These are phyloP conservation scores for Clarias macrocephalus DNA, from an alignment of 2,113 vertebrate genomes.

Conservation along the genomic window DNA sequence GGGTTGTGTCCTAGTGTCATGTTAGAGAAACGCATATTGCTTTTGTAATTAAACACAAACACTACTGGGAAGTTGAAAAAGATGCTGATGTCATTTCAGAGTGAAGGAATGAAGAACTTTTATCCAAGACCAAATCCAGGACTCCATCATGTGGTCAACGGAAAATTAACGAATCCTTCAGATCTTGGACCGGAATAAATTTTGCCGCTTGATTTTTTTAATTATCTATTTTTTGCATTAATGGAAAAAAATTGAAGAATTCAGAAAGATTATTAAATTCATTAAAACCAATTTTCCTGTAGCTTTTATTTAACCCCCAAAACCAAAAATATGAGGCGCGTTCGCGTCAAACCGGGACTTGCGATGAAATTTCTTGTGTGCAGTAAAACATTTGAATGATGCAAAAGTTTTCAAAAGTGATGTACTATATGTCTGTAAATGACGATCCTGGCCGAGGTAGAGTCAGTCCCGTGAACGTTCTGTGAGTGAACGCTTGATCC, in stretches of 20 bases:
- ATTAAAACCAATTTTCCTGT: too few relatives aligned
- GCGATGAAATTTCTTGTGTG: too few relatives aligned
- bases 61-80: background rate
- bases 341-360: too few relatives aligned
- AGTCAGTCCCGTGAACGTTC: too few relatives aligned
- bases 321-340: too few relatives aligned
- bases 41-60: background rate
- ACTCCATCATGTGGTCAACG: conserved; percentile 6
- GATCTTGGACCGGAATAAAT: background rate
- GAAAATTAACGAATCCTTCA: conserved; percentile 12
- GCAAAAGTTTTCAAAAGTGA: too few relatives aligned
- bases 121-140: background rate
- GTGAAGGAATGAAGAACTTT: background rate
- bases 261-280: too few relatives aligned
- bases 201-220: background rate
- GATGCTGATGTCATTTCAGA: conserved; percentile 22
- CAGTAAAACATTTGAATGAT: too few relatives aligned
- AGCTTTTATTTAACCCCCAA: too few relatives aligned
- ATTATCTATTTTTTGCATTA: background rate
- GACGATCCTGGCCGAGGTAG: too few relatives aligned
- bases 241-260: background rate
- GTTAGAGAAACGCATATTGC: background rate
- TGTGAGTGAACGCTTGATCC: too few relatives aligned
- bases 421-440: too few relatives aligned
- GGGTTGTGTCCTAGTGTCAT: background rate